Evolutionary conservation across 92 coral and sea anemone species (phyloP).

Genomic region (Virgularia gustaviana): DNA sequence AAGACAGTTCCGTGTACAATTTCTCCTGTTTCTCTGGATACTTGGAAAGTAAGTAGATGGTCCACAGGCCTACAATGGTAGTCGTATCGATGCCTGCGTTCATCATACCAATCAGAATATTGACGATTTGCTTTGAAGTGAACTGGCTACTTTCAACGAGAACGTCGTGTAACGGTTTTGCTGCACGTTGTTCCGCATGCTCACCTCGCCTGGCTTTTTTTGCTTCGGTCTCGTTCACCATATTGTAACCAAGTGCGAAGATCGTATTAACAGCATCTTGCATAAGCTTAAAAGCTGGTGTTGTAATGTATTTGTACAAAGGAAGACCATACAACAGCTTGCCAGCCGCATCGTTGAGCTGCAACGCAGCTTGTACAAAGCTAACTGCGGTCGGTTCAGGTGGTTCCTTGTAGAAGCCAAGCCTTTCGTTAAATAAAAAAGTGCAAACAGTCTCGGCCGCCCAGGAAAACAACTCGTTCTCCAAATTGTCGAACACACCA

Average conservation of each 20-base stretch:
- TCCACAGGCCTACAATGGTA: slow-evolving; percentile 15
- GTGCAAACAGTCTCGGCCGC: slow-evolving; percentile 33
- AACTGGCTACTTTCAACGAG: too few relatives aligned
- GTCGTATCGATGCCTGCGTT: too few relatives aligned
- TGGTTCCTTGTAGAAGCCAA: slow-evolving; percentile 36
- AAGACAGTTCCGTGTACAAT: slow-evolving; percentile 11
- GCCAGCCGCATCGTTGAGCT: slow-evolving; percentile 28
- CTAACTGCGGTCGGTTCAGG: slow-evolving; percentile 20
- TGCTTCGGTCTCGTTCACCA: too few relatives aligned
- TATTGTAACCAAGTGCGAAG: too few relatives aligned
- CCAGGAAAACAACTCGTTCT: background rate
- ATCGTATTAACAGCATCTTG: too few relatives aligned
- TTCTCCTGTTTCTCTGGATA: slow-evolving; percentile 24
- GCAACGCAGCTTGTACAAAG: slow-evolving; percentile 28
- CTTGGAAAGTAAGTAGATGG: slow-evolving; percentile 33
- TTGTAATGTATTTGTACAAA: slow-evolving; percentile 19
- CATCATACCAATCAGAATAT: too few relatives aligned
- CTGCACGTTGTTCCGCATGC: too few relatives aligned
- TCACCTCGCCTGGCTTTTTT: too few relatives aligned
- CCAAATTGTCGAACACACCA: background rate
- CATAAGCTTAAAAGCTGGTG: slow-evolving; percentile 37
- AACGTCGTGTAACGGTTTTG: too few relatives aligned
- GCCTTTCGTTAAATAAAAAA: slow-evolving; percentile 31
- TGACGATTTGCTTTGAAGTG: too few relatives aligned
- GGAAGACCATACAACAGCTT: slow-evolving; percentile 34